Evolutionary conservation across 2,888 invertebrate species (phyloP).

Genomic region (Eristalinus aeneus): DNA sequence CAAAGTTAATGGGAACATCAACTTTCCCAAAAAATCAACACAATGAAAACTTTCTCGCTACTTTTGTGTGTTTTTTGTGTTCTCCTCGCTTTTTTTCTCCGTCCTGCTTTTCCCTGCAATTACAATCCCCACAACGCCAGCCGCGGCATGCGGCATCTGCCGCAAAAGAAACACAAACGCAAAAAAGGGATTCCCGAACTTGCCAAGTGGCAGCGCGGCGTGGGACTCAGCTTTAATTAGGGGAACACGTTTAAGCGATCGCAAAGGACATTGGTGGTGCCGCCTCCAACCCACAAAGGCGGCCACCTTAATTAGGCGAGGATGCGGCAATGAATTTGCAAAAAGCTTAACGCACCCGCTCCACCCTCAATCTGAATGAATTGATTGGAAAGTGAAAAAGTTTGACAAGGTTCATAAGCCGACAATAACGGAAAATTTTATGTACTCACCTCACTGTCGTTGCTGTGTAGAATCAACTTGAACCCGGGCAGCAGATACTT

Average conservation of each 20-base stretch:
- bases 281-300: background rate
- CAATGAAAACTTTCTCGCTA: slow-evolving; percentile 7
- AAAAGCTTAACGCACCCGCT: background rate
- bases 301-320: slow-evolving; percentile 35
- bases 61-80: background rate
- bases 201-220: background rate
- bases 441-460: slow-evolving; percentile 95
- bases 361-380: background rate
- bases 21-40: slow-evolving; percentile 39
- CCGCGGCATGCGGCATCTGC: background rate
- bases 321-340: background rate
- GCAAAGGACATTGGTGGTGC: slow-evolving; percentile 28
- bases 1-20: slow-evolving; percentile 44
- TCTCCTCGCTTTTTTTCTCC: background rate
- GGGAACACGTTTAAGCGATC: slow-evolving; percentile 27
- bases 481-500: slow-evolving; percentile 95
- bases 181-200: slow-evolving; percentile 32
- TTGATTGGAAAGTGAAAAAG: slow-evolving; percentile 42
- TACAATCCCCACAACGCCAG: slow-evolving; percentile 7
- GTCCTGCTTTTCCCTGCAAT: background rate
- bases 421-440: background rate
- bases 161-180: background rate
- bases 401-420: background rate
- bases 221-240: slow-evolving; percentile 41
- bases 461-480: slow-evolving; percentile 93